Evolutionary conservation across 2,888 invertebrate genomes (phyloP).

Genomic region (Euphydryas editha): DNA sequence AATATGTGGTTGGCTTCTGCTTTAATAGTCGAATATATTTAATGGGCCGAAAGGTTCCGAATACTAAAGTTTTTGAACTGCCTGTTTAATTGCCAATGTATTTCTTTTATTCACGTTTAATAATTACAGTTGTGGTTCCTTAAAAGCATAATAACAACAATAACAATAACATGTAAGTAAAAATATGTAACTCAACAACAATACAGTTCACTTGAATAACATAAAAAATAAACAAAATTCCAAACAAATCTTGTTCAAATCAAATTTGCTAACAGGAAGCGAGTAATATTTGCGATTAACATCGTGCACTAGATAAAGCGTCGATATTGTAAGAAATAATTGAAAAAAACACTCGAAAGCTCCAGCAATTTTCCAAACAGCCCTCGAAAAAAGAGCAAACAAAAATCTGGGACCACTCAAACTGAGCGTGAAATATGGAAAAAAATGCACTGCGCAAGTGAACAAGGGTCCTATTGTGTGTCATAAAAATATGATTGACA

Average conservation of each 20-base stretch:
- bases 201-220: neutral
- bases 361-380: conserved; percentile 41
- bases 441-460: conserved; percentile 75
- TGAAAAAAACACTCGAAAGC: conserved; percentile 52
- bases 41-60: too few species aligned
- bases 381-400: conserved; percentile 50
- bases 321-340: conserved; percentile 53
- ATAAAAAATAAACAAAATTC: conserved; percentile 20
- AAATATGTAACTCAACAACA: neutral
- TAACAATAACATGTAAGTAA: neutral
- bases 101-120: neutral
- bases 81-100: neutral
- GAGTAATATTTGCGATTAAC: conserved; percentile 56
- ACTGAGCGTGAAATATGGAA: conserved; percentile 78
- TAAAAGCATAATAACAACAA: conserved; percentile 3
- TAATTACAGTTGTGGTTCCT: neutral
- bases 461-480: conserved; percentile 74
- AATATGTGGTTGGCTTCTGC: neutral
- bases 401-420: conserved; percentile 61
- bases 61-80: too few species aligned
- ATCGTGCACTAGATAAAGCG: conserved; percentile 59
- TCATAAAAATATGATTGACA: conserved; percentile 84
- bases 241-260: conserved; percentile 31
- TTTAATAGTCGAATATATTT: neutral
- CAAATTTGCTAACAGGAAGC: conserved; percentile 61